phyloP scores from a whole-genome alignment of 2,888 invertebrate species.

The Acholoe squamosa region DNA sequence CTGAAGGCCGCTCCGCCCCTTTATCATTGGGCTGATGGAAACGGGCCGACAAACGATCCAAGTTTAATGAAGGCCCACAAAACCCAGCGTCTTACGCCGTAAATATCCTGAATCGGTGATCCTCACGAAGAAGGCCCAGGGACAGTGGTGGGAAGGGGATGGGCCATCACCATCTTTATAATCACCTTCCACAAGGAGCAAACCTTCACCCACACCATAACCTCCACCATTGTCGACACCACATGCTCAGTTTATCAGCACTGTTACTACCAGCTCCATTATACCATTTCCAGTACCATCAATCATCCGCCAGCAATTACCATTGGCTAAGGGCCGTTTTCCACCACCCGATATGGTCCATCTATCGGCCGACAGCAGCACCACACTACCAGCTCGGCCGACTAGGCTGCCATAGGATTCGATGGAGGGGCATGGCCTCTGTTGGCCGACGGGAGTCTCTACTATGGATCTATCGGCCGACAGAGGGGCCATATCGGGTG shows the following conservation, averaged over 20 bases:
- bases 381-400: no score
- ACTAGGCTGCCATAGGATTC: no score
- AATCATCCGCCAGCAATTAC: neutral
- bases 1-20: slow-evolving; percentile 6
- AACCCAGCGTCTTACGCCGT: slow-evolving; percentile 38
- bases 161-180: no score
- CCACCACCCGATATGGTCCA: no score
- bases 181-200: neutral
- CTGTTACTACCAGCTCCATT: neutral
- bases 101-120: slow-evolving; percentile 38
- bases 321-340: no score
- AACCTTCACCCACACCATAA: neutral
- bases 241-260: neutral
- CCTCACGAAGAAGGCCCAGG: slow-evolving; percentile 5
- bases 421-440: no score
- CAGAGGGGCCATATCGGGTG: no score
- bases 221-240: neutral
- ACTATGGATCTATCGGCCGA: no score
- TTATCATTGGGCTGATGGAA: slow-evolving; percentile 19
- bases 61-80: slow-evolving; percentile 54
- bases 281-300: no score
- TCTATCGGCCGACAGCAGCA: no score
- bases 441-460: no score
- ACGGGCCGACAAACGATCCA: slow-evolving; percentile 31
- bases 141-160: neutral